phyloP scores from a whole-genome alignment of 2,797 vertebrate genomes.

The Acropternis orthonyx region DNA sequence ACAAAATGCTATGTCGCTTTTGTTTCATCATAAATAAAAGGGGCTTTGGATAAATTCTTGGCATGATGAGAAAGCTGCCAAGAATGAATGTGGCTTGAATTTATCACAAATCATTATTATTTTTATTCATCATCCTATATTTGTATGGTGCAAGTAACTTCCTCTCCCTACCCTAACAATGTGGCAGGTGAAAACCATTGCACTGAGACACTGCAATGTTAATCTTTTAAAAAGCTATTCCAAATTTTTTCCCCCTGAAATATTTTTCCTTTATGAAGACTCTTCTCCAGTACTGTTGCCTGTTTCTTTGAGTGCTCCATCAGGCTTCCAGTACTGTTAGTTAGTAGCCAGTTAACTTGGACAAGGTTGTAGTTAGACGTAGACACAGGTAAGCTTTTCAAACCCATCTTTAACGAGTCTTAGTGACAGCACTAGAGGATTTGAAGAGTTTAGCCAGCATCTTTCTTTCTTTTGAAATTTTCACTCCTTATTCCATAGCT shows the following conservation, averaged over 20 bases:
- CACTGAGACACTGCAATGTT: neutral
- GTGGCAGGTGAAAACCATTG: conserved; percentile 7
- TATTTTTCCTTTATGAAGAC: neutral
- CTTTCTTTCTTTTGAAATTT: neutral
- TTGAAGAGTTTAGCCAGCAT: neutral
- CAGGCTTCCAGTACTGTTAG: neutral
- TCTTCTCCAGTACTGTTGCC: neutral
- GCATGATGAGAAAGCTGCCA: conserved; percentile 61
- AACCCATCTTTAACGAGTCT: neutral
- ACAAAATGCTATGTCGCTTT: conserved; percentile 71
- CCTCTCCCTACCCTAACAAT: neutral
- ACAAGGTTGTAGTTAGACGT: neutral
- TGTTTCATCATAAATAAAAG: conserved; percentile 76
- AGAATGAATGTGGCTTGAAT: conserved; percentile 63
- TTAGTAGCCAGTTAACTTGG: neutral
- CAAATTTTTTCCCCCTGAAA: neutral
- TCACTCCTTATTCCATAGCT: neutral
- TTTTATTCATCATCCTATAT: conserved; percentile 40
- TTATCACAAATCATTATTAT: conserved; percentile 52
- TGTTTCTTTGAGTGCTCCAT: neutral
- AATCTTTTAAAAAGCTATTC: neutral
- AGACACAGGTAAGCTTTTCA: neutral
- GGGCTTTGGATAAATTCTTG: conserved; percentile 63
- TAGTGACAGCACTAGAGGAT: neutral
- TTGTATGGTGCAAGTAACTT: neutral